Percentiles rank a stretch among this genome's conserved stretches.
phyloP scores from a whole-genome alignment of 2,113 vertebrate species.

The Fulmarus glacialis region DNA sequence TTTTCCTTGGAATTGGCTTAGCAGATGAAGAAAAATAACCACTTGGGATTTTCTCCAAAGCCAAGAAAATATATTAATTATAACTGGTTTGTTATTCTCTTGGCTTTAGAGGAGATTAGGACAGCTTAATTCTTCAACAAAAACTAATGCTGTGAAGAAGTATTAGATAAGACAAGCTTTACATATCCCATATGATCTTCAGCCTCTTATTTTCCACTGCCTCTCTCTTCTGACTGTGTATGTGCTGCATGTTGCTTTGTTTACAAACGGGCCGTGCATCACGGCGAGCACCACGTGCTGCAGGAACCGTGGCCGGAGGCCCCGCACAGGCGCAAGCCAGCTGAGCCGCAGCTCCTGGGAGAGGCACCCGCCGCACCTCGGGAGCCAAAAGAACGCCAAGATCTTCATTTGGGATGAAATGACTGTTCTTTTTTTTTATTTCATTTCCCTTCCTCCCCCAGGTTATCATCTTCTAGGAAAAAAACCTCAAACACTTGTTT shows the following conservation, averaged over 20 bases:
- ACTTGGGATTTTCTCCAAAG: constrained; percentile 26
- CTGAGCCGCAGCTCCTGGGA: neutral
- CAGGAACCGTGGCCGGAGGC: neutral
- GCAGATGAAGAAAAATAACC: constrained; percentile 31
- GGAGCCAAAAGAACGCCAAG: neutral
- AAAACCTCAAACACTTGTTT: neutral
- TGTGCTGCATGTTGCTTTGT: neutral
- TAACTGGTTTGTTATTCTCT: constrained; percentile 20
- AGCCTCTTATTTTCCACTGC: neutral
- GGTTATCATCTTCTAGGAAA: neutral
- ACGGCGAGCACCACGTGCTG: rapidly evolving
- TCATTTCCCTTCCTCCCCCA: rapidly evolving
- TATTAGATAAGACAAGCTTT: neutral
- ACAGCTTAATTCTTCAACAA: constrained; percentile 30
- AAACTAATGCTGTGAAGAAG: neutral
- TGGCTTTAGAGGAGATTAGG: constrained; percentile 24
- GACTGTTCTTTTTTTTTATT: rapidly evolving
- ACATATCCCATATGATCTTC: neutral
- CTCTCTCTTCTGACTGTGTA: neutral
- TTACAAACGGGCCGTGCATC: neutral
- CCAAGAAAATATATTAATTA: constrained; percentile 31
- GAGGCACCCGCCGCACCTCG: rapidly evolving
- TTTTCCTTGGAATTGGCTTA: constrained; percentile 36
- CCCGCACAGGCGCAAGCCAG: neutral
- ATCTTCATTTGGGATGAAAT: neutral